These are phyloP conservation scores for Eupithecia centaureata DNA, from an alignment of 2,888 invertebrate genomes.

Conservation along the genomic window DNA sequence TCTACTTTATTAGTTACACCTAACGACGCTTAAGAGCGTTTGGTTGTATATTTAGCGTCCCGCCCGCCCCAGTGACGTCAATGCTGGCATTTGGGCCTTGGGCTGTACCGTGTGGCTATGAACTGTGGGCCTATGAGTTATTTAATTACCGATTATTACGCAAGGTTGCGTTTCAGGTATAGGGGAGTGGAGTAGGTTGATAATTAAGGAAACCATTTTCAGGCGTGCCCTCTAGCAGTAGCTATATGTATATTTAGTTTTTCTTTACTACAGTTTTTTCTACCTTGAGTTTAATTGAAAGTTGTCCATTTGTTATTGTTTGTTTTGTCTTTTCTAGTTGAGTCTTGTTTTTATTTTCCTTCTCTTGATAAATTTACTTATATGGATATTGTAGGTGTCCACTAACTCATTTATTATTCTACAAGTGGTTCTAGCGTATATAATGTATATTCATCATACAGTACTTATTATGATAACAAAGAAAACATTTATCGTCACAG, in stretches of 20 bases:
- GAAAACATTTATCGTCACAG: not conserved
- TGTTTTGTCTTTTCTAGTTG: not conserved
- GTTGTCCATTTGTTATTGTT: not conserved
- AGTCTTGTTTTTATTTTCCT: not conserved
- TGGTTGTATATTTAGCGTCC: slow-evolving; percentile 65
- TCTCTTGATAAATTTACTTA: not conserved
- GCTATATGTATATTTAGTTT: not conserved
- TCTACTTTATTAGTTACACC: slow-evolving; percentile 2
- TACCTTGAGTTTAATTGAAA: not conserved
- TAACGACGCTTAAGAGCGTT: not conserved
- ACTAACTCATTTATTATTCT: not conserved
- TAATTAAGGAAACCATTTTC: slow-evolving; percentile 4
- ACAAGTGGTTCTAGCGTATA: slow-evolving; percentile 1
- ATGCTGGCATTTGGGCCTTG: slow-evolving; percentile 76
- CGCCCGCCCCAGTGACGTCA: slow-evolving; percentile 77
- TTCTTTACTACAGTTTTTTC: not conserved
- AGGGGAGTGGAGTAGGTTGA: not conserved
- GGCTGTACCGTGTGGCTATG: slow-evolving; percentile 29
- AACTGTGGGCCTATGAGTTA: slow-evolving; percentile 34
- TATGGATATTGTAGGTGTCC: not conserved
- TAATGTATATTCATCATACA: not conserved
- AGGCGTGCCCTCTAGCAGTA: not conserved
- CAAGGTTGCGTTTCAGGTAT: slow-evolving; percentile 19
- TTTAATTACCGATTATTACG: slow-evolving; percentile 22
- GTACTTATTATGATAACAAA: not conserved